Percentiles rank a stretch among this genome's conserved stretches.
Conservation (phyloP, 2,113 vertebrate genomes). For the Fregetta grallaria region DNA sequence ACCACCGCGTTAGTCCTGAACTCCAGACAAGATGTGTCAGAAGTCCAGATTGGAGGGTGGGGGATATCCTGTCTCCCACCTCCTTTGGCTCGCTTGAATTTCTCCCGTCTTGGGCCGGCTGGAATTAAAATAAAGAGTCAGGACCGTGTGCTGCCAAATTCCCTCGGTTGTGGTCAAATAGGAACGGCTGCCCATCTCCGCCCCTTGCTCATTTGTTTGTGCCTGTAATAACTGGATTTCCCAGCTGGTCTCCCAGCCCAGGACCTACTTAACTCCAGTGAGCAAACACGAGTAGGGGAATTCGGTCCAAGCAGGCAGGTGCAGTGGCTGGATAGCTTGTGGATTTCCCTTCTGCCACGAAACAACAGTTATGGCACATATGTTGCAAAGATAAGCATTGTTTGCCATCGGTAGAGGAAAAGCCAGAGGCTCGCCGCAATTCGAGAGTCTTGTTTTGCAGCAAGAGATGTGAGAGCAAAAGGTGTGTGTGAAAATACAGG, state of each 20-base stretch:
- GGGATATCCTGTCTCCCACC: conserved; percentile 10
- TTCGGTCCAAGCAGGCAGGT: conserved; percentile 44
- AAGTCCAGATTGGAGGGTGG: conserved; percentile 35
- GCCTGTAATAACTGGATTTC: conserved; percentile 19
- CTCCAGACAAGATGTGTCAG: conserved; percentile 21
- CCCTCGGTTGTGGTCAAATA: background rate
- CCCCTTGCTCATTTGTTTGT: background rate
- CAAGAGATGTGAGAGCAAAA: background rate
- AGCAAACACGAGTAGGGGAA: background rate
- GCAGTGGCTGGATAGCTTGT: conserved; percentile 47
- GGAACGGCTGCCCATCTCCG: background rate
- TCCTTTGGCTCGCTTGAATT: background rate
- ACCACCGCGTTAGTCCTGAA: rapidly evolving
- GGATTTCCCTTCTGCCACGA: conserved; percentile 41
- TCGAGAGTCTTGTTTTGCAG: background rate
- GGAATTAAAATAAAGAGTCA: background rate
- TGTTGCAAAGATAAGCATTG: background rate
- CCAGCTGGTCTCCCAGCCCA: conserved; percentile 41
- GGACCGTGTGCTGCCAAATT: background rate
- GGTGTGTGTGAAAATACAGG: background rate
- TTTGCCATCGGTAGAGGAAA: background rate
- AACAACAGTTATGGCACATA: conserved; percentile 3
- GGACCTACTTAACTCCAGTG: conserved; percentile 19
- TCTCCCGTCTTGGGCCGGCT: background rate
- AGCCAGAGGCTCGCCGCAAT: background rate